Evolutionary conservation across 2,113 vertebrate genomes (phyloP), one percentile per base, ranked within the genome.

Genomic region (Junco hyemalis): DNA sequence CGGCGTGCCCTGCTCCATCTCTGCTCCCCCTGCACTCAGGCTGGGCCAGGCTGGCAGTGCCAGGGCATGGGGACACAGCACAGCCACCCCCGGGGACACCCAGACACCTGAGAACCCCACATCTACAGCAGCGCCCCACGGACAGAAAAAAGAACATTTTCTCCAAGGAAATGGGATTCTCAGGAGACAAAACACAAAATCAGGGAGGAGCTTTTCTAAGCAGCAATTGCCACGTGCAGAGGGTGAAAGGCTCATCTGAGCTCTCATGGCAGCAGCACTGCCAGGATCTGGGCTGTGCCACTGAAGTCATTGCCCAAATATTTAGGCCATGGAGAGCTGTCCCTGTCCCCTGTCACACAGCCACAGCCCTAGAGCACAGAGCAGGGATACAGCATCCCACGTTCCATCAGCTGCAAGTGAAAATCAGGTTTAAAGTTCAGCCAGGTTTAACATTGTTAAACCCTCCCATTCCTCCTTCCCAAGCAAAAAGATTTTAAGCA

Each of bases 261-360:
- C 70, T 88, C 82, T 60, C 45, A 9, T 28, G 36, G 5, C 76
- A 69, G 82, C 94, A 91, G 73, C 47, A 2, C 2, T 86, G 96
- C 85, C 85, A 82, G 36, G 85, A 59, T 24, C 86, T 45, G 50
- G 50, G 88, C 92, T 66, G 45, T 38, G 79, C 91, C 93, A 88
- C 95, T 88, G 90, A 92, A 88, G 63, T 96, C 71, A 96, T 77
- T 69, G 71, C 5, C 83, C 44, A 95, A 95, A 48, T 94, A 95
- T 95, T 93, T 89, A 95, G 91, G 95, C 88, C 95, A 92, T 0
- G 12, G 63, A 74, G 79, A 92, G 33, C 35, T n/a, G 9, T 57
- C 76, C 60, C 71, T 53, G 40, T 80, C 22, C 57, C 22, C 64
- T 77, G 69, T 24, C 66, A 81, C 87, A 72, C n/a, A 16, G 36